Percentiles rank a stretch among this genome's conserved stretches.
Conservation (phyloP, 2,113 vertebrate genomes). For the Actinemys pallida region DNA sequence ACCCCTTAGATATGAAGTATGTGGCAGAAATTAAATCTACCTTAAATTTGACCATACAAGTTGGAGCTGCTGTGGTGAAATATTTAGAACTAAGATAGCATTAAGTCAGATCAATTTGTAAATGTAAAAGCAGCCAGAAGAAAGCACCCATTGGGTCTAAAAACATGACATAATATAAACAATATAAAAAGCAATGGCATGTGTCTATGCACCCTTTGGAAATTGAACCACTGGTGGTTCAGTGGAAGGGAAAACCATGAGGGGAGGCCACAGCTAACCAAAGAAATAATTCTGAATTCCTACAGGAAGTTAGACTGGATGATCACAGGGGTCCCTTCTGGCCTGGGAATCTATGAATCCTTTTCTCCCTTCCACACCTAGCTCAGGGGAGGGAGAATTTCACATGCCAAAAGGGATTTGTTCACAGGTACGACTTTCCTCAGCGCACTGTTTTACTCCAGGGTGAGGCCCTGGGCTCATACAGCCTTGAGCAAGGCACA, state of each 20-base stretch:
- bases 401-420: neutral
- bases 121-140: neutral
- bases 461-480: neutral
- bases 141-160: neutral
- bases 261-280: slow-evolving; percentile 28
- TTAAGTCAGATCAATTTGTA: neutral
- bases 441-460: neutral
- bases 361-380: neutral
- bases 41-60: neutral
- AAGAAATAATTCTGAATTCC: slow-evolving; percentile 39
- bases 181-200: neutral
- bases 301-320: too few species aligned
- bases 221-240: neutral
- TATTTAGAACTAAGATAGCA: neutral
- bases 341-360: too few species aligned
- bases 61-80: neutral
- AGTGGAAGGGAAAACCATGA: slow-evolving; percentile 1
- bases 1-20: neutral
- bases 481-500: neutral
- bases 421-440: neutral
- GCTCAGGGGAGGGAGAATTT: neutral
- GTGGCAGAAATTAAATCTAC: neutral
- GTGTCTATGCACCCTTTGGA: neutral
- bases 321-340: too few species aligned
- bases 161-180: neutral